A percentile compares a stretch with the other conserved stretches of the same genome.
phyloP scores from a whole-genome alignment of 2,113 vertebrate genomes.

The Phylloscopus whistleri region DNA sequence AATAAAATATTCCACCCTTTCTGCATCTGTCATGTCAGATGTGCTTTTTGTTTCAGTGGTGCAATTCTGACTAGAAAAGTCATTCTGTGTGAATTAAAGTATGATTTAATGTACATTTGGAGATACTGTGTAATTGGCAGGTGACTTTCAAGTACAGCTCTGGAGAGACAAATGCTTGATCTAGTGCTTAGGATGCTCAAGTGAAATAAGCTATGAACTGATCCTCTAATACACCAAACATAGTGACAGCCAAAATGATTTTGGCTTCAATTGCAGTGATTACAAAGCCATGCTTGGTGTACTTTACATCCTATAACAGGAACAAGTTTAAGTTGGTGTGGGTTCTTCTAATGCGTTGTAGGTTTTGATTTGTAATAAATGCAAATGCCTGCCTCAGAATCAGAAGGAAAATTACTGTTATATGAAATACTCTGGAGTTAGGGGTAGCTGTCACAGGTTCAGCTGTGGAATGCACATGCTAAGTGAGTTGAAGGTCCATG shows the following conservation, averaged over 20 bases:
- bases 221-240: background rate
- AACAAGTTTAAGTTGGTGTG: background rate
- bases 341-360: background rate
- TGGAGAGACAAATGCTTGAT: background rate
- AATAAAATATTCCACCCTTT: background rate
- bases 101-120: background rate
- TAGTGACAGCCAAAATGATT: background rate
- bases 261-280: background rate
- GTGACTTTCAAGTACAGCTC: background rate
- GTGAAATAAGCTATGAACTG: background rate
- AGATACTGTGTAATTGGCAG: fast-evolving
- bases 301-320: background rate
- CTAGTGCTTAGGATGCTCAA: background rate
- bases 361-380: background rate
- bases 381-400: background rate
- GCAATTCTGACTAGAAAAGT: background rate
- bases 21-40: background rate
- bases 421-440: background rate
- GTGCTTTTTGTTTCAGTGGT: background rate
- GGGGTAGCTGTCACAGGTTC: background rate
- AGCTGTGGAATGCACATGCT: background rate
- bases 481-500: background rate
- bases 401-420: background rate
- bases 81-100: fast-evolving
- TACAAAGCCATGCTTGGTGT: background rate